Base-by-base conservation (phyloP, 2,888 invertebrate genomes). In the Suillia variegata region DNA sequence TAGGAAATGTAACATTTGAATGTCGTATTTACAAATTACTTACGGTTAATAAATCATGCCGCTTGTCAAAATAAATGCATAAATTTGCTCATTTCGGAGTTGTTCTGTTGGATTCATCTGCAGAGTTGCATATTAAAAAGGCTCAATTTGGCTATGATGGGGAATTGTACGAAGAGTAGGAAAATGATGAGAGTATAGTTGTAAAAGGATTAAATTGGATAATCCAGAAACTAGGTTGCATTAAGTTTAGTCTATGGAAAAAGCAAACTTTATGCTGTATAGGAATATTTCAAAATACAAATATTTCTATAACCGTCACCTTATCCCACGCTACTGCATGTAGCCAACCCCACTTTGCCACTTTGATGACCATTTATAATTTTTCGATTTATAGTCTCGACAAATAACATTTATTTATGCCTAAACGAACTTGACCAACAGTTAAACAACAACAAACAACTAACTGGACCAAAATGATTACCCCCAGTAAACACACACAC, bases 21-120 rank as follows among this genome's bases (percentile, higher is more conserved):
- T n/a, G n/a, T n/a, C n/a, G n/a, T n/a, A 63, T 70, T 68, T 67
- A 70, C 75, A 79, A 78, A 79, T 79, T 79, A 80, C 78, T 76
- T 74, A 80, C 75, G 80, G 80, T 75, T 74, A 80, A 80, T 80
- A 80, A 80, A 80, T 80, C 80, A 80, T 78, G 73, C 70, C 65
- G 77, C 69, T 70, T 80, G 80, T 74, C 74, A 75, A 76, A 74
- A 74, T 73, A 73, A 70, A 70, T 73, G 69, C 69, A 73, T 74
- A 72, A 67, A 67, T 70, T 67, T 67, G 18, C 17, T n/a, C n/a
- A n/a, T n/a, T n/a, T 18, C 21, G 51, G 12, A 26, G 62, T 57
- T 62, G 59, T 56, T 62, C 49, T 47, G 4, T 38, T 38, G 38
- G 6, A 38, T 10, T 13, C 10, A 38, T 4, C 15, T 38, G 38